Conservation (phyloP, 2,797 vertebrate genomes). For the Xiphorhynchus erythropygius region DNA sequence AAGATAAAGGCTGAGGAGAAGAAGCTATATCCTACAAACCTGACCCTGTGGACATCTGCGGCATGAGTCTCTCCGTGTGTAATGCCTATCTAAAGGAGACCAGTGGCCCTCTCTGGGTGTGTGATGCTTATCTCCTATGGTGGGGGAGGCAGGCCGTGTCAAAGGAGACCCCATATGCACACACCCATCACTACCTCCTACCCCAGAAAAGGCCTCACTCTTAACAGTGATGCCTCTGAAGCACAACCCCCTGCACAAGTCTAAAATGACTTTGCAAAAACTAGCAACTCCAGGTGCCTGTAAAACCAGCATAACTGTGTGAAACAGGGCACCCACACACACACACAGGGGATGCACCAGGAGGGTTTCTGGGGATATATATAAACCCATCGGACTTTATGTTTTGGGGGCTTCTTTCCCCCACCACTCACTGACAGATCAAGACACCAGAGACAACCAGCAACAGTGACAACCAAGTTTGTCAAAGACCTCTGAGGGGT, state of each 20-base stretch:
- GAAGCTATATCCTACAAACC: neutral
- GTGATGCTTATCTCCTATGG: neutral
- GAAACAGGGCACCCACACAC: neutral
- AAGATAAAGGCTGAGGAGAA: neutral
- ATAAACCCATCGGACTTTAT: neutral
- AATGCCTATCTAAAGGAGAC: neutral
- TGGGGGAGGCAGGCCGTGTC: neutral
- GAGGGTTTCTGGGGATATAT: neutral
- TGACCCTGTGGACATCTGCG: neutral
- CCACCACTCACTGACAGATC: neutral
- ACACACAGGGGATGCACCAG: neutral
- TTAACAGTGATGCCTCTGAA: neutral
- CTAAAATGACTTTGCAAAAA: neutral
- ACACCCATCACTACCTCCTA: neutral
- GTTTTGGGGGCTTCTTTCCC: neutral
- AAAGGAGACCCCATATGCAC: neutral
- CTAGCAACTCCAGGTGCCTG: no score
- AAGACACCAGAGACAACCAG: neutral
- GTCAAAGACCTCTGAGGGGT: neutral
- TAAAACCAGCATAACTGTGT: neutral
- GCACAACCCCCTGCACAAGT: neutral
- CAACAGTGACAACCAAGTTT: neutral
- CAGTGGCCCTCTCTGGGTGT: neutral
- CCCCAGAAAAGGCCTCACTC: neutral
- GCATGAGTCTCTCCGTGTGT: neutral